Evolutionary conservation across 2,113 vertebrate genomes (phyloP), one percentile per base, ranked within the genome.

Genomic region (Crocuta crocuta): DNA sequence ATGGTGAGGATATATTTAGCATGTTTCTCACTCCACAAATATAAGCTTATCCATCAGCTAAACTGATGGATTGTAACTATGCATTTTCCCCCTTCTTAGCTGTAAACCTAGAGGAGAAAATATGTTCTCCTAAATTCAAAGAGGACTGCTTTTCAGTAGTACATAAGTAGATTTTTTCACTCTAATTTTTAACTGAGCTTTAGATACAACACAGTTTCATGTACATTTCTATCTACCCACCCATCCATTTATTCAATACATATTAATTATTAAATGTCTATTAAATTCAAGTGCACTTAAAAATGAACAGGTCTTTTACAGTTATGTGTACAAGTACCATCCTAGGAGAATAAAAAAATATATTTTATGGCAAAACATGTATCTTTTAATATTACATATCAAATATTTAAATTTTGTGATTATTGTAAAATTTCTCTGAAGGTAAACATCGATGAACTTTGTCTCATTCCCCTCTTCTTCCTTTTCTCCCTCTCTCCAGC

Each of bases 171-270:
- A 92, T 61, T 89, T 78, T 55, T 73, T 2, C 33, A 35, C 19
- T 80, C 5, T 85, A 84, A 21, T 19, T 80, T 94, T 53, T 81
- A 68, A 68, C 35, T 85, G 82, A 93, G 17, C 16, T 94, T 96
- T 84, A 76, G 9, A 31, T 50, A 71, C 26, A 23, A 55, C 21
- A 45, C 12, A 80, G 13, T 78, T 96, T 76, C 68, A 48, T 50
- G 1, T 68, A 26, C 85, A 28, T 55, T 65, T 82, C 16, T 24
- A 28, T 76, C 39, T 53, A 70, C 21, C 21, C 10, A 61, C 73
- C 53, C 19, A 48, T 45, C 17, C 55, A 50, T 86, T 55, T 81
- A 3, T 50, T 76, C 50, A 80, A 13, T 10, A 43, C 70, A 26
- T 48, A 78, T 35, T 97, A 71, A 24, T 71, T 85, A 70, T n/a